These are phyloP conservation scores for Cotesia chilonis DNA, from an alignment of 1,140 invertebrate species.

Conservation along the genomic window DNA sequence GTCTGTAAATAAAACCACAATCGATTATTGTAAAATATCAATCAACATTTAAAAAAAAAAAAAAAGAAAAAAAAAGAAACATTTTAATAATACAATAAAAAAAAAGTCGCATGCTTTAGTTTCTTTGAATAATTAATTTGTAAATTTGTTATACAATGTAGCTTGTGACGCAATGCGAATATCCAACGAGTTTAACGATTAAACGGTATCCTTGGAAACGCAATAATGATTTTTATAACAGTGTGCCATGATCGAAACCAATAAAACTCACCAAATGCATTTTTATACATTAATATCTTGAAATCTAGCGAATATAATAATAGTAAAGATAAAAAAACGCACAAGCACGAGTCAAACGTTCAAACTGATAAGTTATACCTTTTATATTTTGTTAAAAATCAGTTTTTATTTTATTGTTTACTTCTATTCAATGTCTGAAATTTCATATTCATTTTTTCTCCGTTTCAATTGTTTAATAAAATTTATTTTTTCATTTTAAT, in stretches of 20 bases:
- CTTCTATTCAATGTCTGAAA: too few relatives aligned
- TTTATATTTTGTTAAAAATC: too few relatives aligned
- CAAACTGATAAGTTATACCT: too few relatives aligned
- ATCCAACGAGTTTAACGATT: constrained; percentile 33
- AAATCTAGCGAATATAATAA: neutral
- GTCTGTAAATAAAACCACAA: neutral
- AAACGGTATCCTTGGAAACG: constrained; percentile 39
- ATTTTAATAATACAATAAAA: neutral
- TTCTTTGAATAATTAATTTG: constrained; percentile 9
- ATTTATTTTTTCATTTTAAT: too few relatives aligned
- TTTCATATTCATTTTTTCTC: too few relatives aligned
- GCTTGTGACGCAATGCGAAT: constrained; percentile 32
- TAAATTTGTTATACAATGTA: constrained; percentile 4
- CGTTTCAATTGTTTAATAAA: too few relatives aligned
- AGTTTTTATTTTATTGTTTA: too few relatives aligned
- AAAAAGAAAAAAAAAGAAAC: neutral
- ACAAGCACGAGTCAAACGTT: too few relatives aligned
- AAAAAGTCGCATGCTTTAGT: neutral
- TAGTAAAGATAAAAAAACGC: constrained; percentile 13
- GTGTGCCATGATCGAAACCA: constrained; percentile 32
- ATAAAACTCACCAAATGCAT: constrained; percentile 17
- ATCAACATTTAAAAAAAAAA: neutral
- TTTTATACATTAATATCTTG: constrained; percentile 5
- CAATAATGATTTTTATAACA: constrained; percentile 36
- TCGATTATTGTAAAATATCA: neutral